Base-by-base conservation (phyloP, 2,888 invertebrate genomes). In the Pardosa pseudoannulata region DNA sequence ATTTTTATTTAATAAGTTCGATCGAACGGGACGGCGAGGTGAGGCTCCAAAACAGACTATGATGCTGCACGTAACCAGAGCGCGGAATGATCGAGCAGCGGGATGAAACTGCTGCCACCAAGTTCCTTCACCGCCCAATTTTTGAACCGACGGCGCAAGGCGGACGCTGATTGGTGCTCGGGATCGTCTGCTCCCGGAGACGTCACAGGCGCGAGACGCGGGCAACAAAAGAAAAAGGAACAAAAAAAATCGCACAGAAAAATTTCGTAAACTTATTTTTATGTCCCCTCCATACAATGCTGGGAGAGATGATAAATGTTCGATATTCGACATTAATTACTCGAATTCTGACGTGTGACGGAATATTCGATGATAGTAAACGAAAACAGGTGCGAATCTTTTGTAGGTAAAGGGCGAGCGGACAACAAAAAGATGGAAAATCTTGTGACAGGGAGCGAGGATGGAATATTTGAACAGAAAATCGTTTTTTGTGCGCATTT, bases 221-320 rank as follows among this genome's bases (percentile, higher is more conserved):
- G 62, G 46, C 50, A 64, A 74, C 70, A 82, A 76, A 74, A 75
- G 75, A 82, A 76, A 68, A 62, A 36, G 64, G 39, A 36, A 39
- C 13, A 32, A 31, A 19, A 29, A 62, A 29, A 56, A 64, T 79
- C 65, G 36, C 62, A 46, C 46, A 46, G 39, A 76, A 82, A 75
- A 71, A 75, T 75, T n/a, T 82, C 75, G 41, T 64, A 82, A 75
- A 82, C 64, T 64, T 41, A 64, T 76, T 82, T 82, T 82, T 82
- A 82, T 82, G 75, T 46, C n/a, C 16, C n/a, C 9, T 16, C 3
- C 64, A 71, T 71, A 82, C 82, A 82, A 82, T 82, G 75, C 70
- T 32, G 27, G 27, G 7, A 29, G 31, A 41, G 41, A 71, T 71
- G 75, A 81, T 28, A 62, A 82, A 82, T 32, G 82, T 29, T 27